These are phyloP conservation scores for Micropoecilia bifurca DNA, from an alignment of 2,797 vertebrate species.

Conservation along the genomic window DNA sequence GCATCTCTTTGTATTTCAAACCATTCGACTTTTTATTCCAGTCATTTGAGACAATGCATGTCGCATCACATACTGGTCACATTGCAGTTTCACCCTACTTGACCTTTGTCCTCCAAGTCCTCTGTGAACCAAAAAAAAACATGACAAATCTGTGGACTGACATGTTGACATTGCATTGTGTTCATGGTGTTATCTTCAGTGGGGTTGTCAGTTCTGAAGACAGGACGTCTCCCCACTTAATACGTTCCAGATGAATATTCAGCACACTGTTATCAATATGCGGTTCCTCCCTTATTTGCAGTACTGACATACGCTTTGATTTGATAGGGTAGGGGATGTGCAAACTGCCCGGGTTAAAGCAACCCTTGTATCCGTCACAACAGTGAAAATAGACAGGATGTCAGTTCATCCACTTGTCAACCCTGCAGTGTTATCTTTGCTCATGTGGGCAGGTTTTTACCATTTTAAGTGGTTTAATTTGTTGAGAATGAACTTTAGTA, in stretches of 20 bases:
- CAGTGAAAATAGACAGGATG: constrained; percentile 55
- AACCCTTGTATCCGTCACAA: constrained; percentile 37
- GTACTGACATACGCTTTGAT: constrained; percentile 14
- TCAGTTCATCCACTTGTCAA: constrained; percentile 66
- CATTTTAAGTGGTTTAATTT: constrained; percentile 46
- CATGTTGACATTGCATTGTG: constrained; percentile 65
- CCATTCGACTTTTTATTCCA: constrained; percentile 22
- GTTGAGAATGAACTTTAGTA: constrained; percentile 31
- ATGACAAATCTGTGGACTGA: constrained; percentile 40
- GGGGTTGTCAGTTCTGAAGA: constrained; percentile 33
- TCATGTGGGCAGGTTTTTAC: constrained; percentile 24
- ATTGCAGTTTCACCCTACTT: constrained; percentile 30
- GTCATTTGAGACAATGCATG: constrained; percentile 20
- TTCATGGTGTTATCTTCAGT: constrained; percentile 48
- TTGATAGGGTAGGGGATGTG: constrained; percentile 26
- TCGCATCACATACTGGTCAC: constrained; percentile 19
- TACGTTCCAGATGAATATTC: constrained; percentile 40
- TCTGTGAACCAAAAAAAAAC: constrained; percentile 48
- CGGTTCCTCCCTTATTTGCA: constrained; percentile 8
- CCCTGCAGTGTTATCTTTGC: constrained; percentile 32
- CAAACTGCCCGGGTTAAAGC: constrained; percentile 30
- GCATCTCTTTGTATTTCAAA: constrained; percentile 9
- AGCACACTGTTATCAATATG: constrained; percentile 22
- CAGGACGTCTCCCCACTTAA: constrained; percentile 43
- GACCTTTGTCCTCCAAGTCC: constrained; percentile 33